Percentiles rank a stretch among this genome's conserved stretches.
Evolutionary conservation across 2,797 vertebrate genomes (phyloP).

Genomic region (Protonibea diacanthus): DNA sequence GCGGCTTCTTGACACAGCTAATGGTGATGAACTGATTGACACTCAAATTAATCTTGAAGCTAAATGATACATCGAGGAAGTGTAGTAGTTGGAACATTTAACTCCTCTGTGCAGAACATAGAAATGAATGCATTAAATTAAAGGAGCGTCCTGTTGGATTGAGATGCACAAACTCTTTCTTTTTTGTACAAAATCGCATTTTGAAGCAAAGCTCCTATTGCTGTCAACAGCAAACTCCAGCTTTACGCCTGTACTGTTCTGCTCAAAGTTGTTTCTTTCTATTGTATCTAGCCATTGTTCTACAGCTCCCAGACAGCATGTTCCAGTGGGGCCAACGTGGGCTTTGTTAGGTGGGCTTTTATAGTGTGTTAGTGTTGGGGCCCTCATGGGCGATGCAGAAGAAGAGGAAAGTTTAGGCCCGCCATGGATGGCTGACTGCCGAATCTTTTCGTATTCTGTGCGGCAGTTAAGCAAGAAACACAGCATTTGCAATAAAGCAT

Average conservation of each 20-base stretch:
- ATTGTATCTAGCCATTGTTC: background rate
- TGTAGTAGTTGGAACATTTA: background rate
- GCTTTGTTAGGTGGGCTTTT: no score
- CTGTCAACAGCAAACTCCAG: background rate
- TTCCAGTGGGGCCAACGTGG: no score
- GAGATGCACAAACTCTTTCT: background rate
- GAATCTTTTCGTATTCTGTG: no score
- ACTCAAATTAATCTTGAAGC: background rate
- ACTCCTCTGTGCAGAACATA: background rate
- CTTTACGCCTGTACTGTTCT: background rate
- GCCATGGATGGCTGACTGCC: no score
- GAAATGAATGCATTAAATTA: background rate
- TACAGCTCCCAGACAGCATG: no score
- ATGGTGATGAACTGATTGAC: conserved; percentile 1
- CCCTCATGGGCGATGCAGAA: no score
- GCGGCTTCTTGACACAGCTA: background rate
- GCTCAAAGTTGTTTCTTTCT: background rate
- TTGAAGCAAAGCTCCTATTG: background rate
- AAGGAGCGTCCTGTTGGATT: background rate
- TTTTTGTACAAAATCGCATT: conserved; percentile 7
- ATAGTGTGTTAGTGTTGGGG: no score
- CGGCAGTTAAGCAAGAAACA: no score
- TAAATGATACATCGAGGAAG: background rate
- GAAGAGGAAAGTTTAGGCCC: no score
- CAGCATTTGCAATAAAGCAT: no score